Evolutionary conservation across 2,888 invertebrate genomes (phyloP).

Genomic region (Trichopoda pennipes): DNA sequence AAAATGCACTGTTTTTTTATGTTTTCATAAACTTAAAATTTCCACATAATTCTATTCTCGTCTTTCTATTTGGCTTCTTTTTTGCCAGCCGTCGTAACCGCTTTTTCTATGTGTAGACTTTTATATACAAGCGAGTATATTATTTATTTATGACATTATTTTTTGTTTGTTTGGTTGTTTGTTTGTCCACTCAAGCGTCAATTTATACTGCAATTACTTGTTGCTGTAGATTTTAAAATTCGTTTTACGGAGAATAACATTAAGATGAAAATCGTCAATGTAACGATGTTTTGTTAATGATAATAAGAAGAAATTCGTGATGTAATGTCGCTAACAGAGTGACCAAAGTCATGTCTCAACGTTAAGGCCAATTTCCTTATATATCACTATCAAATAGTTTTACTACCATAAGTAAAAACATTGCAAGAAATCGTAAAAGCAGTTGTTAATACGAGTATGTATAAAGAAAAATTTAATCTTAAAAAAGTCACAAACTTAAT

Average conservation of each 20-base stretch:
- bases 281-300: constrained; percentile 47
- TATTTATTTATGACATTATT: constrained; percentile 71
- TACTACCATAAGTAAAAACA: constrained; percentile 12
- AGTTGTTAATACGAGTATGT: constrained; percentile 2
- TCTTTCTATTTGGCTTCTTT: constrained; percentile 69
- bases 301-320: constrained; percentile 74
- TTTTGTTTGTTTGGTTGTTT: constrained; percentile 1
- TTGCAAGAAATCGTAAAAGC: neutral
- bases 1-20: constrained; percentile 56
- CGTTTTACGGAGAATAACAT: constrained; percentile 24
- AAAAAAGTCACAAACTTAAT: neutral
- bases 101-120: constrained; percentile 17
- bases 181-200: constrained; percentile 50
- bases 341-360: constrained; percentile 74
- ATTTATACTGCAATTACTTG: constrained; percentile 65
- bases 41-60: constrained; percentile 3
- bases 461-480: neutral
- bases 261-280: constrained; percentile 7
- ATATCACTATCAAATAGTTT: constrained; percentile 74
- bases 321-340: constrained; percentile 74
- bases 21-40: constrained; percentile 54
- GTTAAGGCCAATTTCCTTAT: constrained; percentile 79
- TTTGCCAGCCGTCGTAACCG: constrained; percentile 65
- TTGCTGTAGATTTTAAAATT: constrained; percentile 35
- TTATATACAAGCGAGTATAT: constrained; percentile 65